Evolutionary conservation across 53 echinoderm and acorn worm species (phyloP).

Genomic region (Stichopus horrens): DNA sequence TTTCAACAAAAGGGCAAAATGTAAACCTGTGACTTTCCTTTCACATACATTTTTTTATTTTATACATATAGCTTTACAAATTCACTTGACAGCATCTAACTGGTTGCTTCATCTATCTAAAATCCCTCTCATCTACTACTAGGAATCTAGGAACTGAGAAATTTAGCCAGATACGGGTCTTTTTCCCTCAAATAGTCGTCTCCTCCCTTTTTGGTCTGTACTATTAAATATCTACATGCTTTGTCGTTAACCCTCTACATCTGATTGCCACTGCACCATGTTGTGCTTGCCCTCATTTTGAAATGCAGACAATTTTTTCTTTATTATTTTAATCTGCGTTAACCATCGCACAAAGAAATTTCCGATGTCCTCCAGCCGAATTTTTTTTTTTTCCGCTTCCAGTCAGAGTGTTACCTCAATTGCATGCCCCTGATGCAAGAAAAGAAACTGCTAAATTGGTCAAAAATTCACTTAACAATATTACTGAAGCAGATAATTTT

Average conservation of each 20-base stretch:
- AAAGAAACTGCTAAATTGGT: not conserved
- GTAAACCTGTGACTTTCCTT: too few relatives aligned
- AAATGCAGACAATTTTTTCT: not conserved
- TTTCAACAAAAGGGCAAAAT: too few relatives aligned
- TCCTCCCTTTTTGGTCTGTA: too few relatives aligned
- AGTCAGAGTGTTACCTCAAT: not conserved
- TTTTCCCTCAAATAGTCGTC: too few relatives aligned
- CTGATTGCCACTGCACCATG: not conserved
- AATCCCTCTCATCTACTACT: too few relatives aligned
- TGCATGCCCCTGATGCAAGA: not conserved
- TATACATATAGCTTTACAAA: too few relatives aligned
- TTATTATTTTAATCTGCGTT: not conserved
- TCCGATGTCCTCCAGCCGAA: not conserved
- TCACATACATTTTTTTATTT: too few relatives aligned
- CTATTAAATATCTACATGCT: too few relatives aligned
- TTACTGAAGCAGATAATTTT: constrained; percentile 23
- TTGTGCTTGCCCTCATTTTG: not conserved
- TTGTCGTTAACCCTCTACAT: not conserved
- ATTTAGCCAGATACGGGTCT: too few relatives aligned
- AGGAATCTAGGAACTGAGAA: too few relatives aligned
- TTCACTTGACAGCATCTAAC: too few relatives aligned
- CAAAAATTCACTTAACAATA: constrained; percentile 7
- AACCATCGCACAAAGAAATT: not conserved
- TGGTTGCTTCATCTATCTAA: too few relatives aligned
- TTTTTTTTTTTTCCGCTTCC: not conserved